These are phyloP conservation scores for Nylanderia fulva DNA, from an alignment of 1,140 invertebrate genomes.

Conservation along the genomic window DNA sequence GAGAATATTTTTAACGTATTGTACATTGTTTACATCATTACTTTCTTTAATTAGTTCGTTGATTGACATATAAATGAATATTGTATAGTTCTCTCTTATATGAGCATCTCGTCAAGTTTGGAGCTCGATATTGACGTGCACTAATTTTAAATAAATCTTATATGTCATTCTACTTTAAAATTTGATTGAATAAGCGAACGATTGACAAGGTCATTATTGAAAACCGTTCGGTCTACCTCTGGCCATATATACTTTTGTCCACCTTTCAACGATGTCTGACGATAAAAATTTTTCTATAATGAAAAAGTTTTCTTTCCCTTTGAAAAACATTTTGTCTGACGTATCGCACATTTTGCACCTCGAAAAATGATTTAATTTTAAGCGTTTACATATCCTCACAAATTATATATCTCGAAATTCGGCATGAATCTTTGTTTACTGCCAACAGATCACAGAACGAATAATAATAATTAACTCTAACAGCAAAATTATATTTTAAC, in stretches of 20 bases:
- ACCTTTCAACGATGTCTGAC: neutral
- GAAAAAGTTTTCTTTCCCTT: slow-evolving; percentile 32
- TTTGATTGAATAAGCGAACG: slow-evolving; percentile 57
- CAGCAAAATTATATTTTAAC: neutral
- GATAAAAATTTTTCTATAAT: slow-evolving; percentile 18
- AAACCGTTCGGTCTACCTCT: neutral
- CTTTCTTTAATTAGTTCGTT: neutral
- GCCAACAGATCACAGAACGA: slow-evolving; percentile 25
- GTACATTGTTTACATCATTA: neutral
- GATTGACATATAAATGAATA: neutral
- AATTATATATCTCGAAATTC: neutral
- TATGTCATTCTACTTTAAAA: slow-evolving; percentile 35
- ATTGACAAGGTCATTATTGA: slow-evolving; percentile 10
- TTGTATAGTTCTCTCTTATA: neutral
- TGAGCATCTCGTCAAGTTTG: neutral
- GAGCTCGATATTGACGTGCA: neutral
- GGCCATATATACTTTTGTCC: slow-evolving; percentile 15
- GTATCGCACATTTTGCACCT: slow-evolving; percentile 13
- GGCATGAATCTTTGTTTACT: slow-evolving; percentile 1
- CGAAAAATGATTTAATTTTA: slow-evolving; percentile 46
- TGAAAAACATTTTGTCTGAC: slow-evolving; percentile 42
- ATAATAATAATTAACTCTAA: slow-evolving; percentile 13
- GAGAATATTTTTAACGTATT: neutral
- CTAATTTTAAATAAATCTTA: slow-evolving; percentile 55
- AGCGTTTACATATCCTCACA: slow-evolving; percentile 9